Conservation (phyloP, 2,113 vertebrate species). For the Beaufortia kweichowensis region DNA sequence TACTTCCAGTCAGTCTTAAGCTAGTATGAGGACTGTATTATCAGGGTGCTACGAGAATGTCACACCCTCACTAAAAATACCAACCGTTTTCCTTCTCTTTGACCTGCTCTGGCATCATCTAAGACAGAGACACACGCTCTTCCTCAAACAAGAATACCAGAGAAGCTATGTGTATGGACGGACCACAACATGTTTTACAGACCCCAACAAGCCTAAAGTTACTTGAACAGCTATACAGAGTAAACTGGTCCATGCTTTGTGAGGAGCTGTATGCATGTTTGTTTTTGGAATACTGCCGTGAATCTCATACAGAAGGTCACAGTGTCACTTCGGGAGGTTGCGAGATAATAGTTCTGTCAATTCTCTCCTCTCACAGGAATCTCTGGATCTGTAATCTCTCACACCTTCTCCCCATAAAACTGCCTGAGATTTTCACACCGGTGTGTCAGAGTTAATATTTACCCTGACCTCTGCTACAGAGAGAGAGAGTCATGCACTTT, state of each 20-base stretch:
- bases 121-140: not conserved
- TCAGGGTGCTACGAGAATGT: slow-evolving; percentile 66
- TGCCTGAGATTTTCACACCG: slow-evolving; percentile 79
- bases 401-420: slow-evolving; percentile 74
- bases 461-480: slow-evolving; percentile 70
- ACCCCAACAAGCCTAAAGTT: slow-evolving; percentile 55
- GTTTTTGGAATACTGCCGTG: slow-evolving; percentile 79
- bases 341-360: slow-evolving; percentile 72
- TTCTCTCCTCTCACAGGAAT: slow-evolving; percentile 75
- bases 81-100: slow-evolving; percentile 62
- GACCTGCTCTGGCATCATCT: slow-evolving; percentile 9
- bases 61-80: slow-evolving; percentile 62
- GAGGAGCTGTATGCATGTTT: slow-evolving; percentile 72
- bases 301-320: slow-evolving; percentile 80
- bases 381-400: slow-evolving; percentile 76
- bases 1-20: slow-evolving; percentile 59
- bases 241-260: slow-evolving; percentile 62
- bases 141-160: too few relatives aligned
- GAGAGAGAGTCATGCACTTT: slow-evolving; percentile 56
- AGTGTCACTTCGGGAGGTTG: slow-evolving; percentile 70
- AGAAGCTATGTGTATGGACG: not conserved
- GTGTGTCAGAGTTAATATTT: slow-evolving; percentile 85
- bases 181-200: slow-evolving; percentile 9
- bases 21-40: slow-evolving; percentile 60
- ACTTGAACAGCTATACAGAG: slow-evolving; percentile 71